Evolutionary conservation across 1,140 invertebrate genomes (phyloP).

Genomic region (Zaprionus inermis): DNA sequence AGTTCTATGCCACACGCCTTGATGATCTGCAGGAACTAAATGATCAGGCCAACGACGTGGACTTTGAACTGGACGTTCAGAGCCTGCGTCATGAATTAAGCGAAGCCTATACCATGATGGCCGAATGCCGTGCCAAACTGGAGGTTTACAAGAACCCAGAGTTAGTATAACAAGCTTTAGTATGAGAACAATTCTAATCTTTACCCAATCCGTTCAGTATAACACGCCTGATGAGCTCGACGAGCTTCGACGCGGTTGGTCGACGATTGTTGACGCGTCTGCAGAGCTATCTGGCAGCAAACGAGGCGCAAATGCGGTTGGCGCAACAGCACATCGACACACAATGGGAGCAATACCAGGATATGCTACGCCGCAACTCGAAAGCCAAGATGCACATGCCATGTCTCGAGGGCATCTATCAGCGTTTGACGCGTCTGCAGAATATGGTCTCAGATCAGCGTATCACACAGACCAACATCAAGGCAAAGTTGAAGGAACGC

Average conservation of each 20-base stretch:
- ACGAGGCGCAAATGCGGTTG: conserved; percentile 87
- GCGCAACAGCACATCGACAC: conserved; percentile 86
- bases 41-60: conserved; percentile 84
- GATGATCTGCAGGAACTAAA: conserved; percentile 86
- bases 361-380: conserved; percentile 84
- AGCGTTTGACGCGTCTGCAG: conserved; percentile 87
- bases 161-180: conserved; percentile 73
- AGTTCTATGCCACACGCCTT: conserved; percentile 84
- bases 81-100: conserved; percentile 86
- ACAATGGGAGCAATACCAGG: conserved; percentile 86
- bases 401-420: conserved; percentile 88
- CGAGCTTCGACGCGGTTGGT: conserved; percentile 84
- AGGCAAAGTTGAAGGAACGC: conserved; percentile 70
- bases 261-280: conserved; percentile 86
- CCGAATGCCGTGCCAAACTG: conserved; percentile 86
- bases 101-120: conserved; percentile 87
- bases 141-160: conserved; percentile 85
- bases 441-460: conserved; percentile 86
- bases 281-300: conserved; percentile 86
- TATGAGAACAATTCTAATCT: background rate
- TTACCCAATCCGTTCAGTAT: conserved; percentile 38
- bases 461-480: conserved; percentile 84
- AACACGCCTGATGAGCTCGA: conserved; percentile 64
- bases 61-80: conserved; percentile 76
- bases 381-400: conserved; percentile 85